These are phyloP conservation scores for Manduca sexta DNA, from an alignment of 1,140 invertebrate species.

Conservation along the genomic window DNA sequence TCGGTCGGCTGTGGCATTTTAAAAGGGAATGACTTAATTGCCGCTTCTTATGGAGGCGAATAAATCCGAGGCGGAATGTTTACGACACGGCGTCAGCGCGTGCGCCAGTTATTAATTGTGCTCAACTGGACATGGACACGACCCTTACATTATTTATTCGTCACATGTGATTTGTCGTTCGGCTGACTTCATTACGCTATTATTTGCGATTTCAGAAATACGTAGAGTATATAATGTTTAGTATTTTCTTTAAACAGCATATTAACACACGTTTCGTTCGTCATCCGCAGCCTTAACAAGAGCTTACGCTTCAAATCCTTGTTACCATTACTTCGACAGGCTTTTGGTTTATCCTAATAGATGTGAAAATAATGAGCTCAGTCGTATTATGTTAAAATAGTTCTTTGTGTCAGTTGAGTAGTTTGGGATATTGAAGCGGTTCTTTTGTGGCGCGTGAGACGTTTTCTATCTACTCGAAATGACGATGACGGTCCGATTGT, in stretches of 20 bases:
- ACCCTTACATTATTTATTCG: neutral
- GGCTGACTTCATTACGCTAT: too few species aligned
- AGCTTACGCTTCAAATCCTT: slow-evolving; percentile 16
- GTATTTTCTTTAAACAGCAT: too few species aligned
- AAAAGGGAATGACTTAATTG: slow-evolving; percentile 60
- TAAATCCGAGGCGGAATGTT: slow-evolving; percentile 47
- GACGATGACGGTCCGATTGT: slow-evolving; percentile 56
- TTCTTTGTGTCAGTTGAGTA: slow-evolving; percentile 49
- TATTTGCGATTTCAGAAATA: too few species aligned
- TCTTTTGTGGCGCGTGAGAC: slow-evolving; percentile 31
- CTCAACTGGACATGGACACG: slow-evolving; percentile 8
- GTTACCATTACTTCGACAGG: slow-evolving; percentile 21
- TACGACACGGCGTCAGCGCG: slow-evolving; percentile 29
- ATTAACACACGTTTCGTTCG: neutral
- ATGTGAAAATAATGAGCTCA: slow-evolving; percentile 34
- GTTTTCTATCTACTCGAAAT: slow-evolving; percentile 31
- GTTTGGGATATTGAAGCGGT: slow-evolving; percentile 11
- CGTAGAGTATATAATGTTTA: too few species aligned
- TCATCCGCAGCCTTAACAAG: slow-evolving; percentile 5
- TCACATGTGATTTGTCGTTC: too few species aligned
- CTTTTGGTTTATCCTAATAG: slow-evolving; percentile 36
- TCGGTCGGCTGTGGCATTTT: slow-evolving; percentile 37
- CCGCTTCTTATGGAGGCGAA: slow-evolving; percentile 42
- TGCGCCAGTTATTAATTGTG: slow-evolving; percentile 38
- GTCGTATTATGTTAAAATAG: slow-evolving; percentile 56